Evolutionary conservation across 2,888 invertebrate species (phyloP).

Genomic region (Stomorhina lunata): DNA sequence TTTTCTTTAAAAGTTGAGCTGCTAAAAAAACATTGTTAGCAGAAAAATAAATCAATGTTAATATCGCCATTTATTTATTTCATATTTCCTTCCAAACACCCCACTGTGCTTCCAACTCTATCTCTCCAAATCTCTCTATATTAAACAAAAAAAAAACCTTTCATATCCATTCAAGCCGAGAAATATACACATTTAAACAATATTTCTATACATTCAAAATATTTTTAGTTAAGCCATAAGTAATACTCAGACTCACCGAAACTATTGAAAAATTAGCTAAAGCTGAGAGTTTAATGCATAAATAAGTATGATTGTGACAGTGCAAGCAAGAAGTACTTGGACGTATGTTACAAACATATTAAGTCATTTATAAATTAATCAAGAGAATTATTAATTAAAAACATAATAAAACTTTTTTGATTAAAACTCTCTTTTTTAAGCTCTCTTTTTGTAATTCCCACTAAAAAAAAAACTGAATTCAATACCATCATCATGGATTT

Average conservation of each 20-base stretch:
- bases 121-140: slow-evolving; percentile 7
- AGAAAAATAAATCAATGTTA: too few species aligned
- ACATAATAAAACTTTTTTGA: neutral
- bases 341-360: neutral
- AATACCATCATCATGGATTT: neutral
- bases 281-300: neutral
- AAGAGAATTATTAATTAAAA: neutral
- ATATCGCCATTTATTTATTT: too few species aligned
- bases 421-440: neutral
- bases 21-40: too few species aligned
- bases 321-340: neutral
- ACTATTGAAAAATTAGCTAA: slow-evolving; percentile 27
- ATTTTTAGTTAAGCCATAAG: neutral
- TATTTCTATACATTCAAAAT: neutral
- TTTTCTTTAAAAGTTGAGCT: too few species aligned
- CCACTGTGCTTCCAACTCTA: neutral
- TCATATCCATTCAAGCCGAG: neutral
- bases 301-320: neutral
- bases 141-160: neutral
- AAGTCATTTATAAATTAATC: neutral
- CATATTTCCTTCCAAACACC: too few species aligned
- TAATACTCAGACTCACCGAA: neutral
- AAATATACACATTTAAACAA: neutral
- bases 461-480: neutral
- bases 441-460: neutral